Conservation (phyloP, 2,888 invertebrate genomes). For the Eupithecia abbreviata region DNA sequence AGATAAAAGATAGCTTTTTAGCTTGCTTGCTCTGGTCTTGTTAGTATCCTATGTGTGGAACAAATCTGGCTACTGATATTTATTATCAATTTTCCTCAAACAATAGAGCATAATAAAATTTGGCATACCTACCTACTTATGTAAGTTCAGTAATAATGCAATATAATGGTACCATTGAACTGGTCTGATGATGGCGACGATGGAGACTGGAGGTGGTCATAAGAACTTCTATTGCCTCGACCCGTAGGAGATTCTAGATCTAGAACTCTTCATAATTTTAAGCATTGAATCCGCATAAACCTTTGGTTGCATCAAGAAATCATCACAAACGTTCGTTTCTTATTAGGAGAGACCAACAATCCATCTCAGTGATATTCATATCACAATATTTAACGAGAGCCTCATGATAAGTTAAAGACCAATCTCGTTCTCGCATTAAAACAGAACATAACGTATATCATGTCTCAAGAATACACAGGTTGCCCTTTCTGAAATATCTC, state of each 20-base stretch:
- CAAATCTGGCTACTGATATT: too few species aligned
- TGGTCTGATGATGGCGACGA: too few species aligned
- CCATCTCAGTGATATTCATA: slow-evolving; percentile 21
- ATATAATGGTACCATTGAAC: too few species aligned
- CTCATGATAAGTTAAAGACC: slow-evolving; percentile 29
- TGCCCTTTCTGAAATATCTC: not conserved
- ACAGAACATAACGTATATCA: slow-evolving; percentile 28
- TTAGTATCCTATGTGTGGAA: too few species aligned
- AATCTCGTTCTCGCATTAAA: slow-evolving; percentile 39
- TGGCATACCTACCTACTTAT: too few species aligned
- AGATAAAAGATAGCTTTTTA: too few species aligned
- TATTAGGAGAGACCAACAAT: not conserved
- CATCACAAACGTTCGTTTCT: not conserved
- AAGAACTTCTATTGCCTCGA: not conserved
- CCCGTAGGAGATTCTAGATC: not conserved
- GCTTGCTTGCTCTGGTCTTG: too few species aligned
- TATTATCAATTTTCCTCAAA: too few species aligned
- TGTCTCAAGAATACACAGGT: slow-evolving; percentile 38
- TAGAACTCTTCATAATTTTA: not conserved
- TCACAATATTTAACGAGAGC: slow-evolving; percentile 25
- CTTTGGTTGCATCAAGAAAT: not conserved
- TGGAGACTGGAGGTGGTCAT: too few species aligned
- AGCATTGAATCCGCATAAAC: not conserved
- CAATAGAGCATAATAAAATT: too few species aligned
- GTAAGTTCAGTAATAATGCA: too few species aligned